Base-by-base conservation (phyloP, 2,113 vertebrate species). In the Colaptes auratus region DNA sequence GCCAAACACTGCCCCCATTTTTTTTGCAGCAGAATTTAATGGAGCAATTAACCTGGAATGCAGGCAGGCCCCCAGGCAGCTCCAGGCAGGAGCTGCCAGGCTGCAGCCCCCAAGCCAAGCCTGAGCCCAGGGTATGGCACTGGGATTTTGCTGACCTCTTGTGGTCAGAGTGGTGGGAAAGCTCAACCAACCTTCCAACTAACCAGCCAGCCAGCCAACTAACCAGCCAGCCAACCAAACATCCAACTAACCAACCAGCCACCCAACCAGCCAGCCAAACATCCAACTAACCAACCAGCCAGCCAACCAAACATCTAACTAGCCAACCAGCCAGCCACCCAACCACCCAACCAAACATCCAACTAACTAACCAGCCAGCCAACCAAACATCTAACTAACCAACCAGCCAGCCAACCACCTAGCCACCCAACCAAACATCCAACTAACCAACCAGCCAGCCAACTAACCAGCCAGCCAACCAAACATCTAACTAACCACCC, bases 151-250 rank as follows among this genome's bases (percentile, higher is more conserved):
- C 94, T 64, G 16, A 78, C 60, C 81, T 66, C 93, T 60, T 52
- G 77, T 31, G 88, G 75, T 13, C 36, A n/a, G 8, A 30, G 63
- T 0, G 14, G 46, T 9, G 50, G 27, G 58, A 58, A 74, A 59
- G 35, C 61, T 87, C 44, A 18, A 10, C 50, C 50, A 52, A 12
- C 12, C 6, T 7, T 13, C 27, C 12, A 15, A 9, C 5, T 76
- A 2, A 15, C 7, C 14, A 6, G 0, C 0, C 1, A 17, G 64
- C 31, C 53, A 48, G 7, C 18, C 18, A 48, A 19, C 18, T 6
- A 18, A 46, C 46, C 18, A 46, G 4, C 46, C 46, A 46, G 17
- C 46, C 17, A 46, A 7, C 46, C 16, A 17, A 18, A 15, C 46
- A 16, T 17, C 46, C 46, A 46, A 3, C 48, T 10, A 50, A 12